Evolutionary conservation across 2,888 invertebrate genomes (phyloP).

Genomic region (Scaptodrosophila latifasciaeformis): DNA sequence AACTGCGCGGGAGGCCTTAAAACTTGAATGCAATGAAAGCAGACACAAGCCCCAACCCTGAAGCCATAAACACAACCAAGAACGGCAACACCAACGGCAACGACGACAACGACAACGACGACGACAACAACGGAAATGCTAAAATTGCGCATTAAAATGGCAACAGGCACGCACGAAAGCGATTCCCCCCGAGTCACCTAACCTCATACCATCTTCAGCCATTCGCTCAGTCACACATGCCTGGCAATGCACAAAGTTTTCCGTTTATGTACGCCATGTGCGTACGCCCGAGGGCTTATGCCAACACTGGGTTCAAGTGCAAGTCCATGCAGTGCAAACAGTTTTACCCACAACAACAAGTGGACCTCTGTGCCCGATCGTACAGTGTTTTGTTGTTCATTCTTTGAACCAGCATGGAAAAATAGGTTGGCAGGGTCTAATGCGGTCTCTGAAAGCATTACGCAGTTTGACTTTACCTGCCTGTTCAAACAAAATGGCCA

Average conservation of each 20-base stretch:
- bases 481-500: slow-evolving; percentile 22
- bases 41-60: no score
- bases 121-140: not conserved
- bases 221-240: not conserved
- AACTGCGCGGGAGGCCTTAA: not conserved
- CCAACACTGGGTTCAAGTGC: slow-evolving; percentile 27
- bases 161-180: not conserved
- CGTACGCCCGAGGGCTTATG: not conserved
- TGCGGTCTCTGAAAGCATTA: not conserved
- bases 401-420: no score
- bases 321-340: slow-evolving; percentile 32
- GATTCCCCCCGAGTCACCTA: not conserved
- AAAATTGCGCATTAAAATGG: slow-evolving; percentile 4
- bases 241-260: not conserved
- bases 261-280: no score
- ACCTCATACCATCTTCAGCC: no score
- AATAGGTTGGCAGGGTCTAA: no score
- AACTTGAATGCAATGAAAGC: not conserved
- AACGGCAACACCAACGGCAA: not conserved
- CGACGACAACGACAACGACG: not conserved
- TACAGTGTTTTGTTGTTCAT: no score
- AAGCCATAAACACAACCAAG: not conserved
- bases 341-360: no score
- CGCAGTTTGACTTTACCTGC: slow-evolving; percentile 6
- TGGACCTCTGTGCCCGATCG: no score